These are phyloP conservation scores for Mormyrops attenuatus DNA, from an alignment of 2,797 vertebrate species.

Conservation along the genomic window DNA sequence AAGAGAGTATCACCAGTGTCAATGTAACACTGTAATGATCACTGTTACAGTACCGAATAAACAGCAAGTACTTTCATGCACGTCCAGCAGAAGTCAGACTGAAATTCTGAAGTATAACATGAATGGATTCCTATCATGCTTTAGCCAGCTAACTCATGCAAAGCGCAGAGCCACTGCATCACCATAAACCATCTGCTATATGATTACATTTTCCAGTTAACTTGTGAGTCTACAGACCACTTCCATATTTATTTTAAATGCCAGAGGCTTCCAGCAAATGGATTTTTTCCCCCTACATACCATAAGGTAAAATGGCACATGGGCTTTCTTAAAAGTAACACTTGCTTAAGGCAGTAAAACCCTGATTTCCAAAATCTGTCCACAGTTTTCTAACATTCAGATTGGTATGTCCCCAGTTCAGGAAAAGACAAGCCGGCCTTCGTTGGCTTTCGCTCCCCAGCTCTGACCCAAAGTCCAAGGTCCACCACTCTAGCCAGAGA, in stretches of 20 bases:
- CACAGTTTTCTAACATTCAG: neutral
- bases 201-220: neutral
- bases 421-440: neutral
- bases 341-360: neutral
- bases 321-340: neutral
- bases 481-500: neutral
- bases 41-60: neutral
- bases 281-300: neutral
- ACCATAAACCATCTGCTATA: neutral
- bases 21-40: neutral
- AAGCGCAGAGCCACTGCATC: neutral
- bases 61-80: neutral
- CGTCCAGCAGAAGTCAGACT: neutral
- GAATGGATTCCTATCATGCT: neutral
- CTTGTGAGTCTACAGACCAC: neutral
- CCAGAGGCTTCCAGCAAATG: neutral
- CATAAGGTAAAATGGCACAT: neutral
- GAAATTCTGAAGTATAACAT: neutral
- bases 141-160: neutral
- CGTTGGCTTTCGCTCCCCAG: neutral
- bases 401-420: neutral
- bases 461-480: neutral
- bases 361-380: neutral
- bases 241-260: conserved; percentile 4
- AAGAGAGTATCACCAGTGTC: neutral